Evolutionary conservation across 2,888 invertebrate genomes (phyloP).

Genomic region (Drosophila putrida): DNA sequence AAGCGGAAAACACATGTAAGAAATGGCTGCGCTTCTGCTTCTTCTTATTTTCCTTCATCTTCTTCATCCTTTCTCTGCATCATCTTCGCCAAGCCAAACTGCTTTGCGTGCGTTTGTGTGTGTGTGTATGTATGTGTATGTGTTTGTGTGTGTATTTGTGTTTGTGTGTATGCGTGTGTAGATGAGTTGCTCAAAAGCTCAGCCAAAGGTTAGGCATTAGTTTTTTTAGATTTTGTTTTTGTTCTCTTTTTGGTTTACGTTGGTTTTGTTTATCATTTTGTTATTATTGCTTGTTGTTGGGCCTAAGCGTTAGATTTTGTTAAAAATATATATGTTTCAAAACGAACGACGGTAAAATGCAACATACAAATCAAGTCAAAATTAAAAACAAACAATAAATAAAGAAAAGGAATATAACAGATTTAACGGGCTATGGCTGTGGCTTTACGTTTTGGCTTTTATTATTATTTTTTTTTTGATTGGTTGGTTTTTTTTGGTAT

Average conservation of each 20-base stretch:
- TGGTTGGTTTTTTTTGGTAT: conserved; percentile 30
- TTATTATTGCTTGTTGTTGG: conserved; percentile 42
- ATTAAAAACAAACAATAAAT: conserved; percentile 22
- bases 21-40: conserved; percentile 28
- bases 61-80: conserved; percentile 3
- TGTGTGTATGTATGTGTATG: conserved; percentile 26
- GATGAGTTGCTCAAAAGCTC: conserved; percentile 59
- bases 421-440: conserved; percentile 55
- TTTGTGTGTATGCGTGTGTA: conserved; percentile 33
- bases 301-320: conserved; percentile 57
- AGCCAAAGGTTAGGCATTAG: conserved; percentile 63
- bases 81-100: conserved; percentile 26
- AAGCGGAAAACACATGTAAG: conserved; percentile 27
- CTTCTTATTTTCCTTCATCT: conserved; percentile 6
- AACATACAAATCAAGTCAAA: conserved; percentile 32
- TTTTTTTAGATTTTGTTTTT: conserved; percentile 46
- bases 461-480: conserved; percentile 24
- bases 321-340: conserved; percentile 29
- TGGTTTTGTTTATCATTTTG: conserved; percentile 22
- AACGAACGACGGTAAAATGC: conserved; percentile 52
- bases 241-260: conserved; percentile 15
- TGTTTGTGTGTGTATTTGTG: conserved; percentile 34
- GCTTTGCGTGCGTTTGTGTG: conserved; percentile 36
- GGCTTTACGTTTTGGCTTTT: conserved; percentile 45
- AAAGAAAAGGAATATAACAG: conserved; percentile 30